These are phyloP conservation scores for Coracopsis vasa DNA, from an alignment of 2,113 vertebrate species.

Conservation along the genomic window DNA sequence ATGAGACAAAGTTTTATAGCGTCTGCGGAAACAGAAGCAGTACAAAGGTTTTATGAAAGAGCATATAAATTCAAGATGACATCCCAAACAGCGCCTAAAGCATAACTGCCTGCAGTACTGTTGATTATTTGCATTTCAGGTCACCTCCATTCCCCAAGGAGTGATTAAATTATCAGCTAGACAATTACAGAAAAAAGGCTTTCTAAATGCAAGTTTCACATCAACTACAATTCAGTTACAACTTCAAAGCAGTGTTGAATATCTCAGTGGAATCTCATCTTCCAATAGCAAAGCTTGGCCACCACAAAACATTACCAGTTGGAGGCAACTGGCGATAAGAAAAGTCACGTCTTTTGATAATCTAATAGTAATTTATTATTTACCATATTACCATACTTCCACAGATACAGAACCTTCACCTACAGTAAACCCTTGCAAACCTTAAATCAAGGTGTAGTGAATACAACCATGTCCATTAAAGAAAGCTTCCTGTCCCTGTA, in stretches of 20 bases:
- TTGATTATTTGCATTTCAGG: neutral
- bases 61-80: neutral
- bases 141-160: neutral
- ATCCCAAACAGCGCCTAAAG: neutral
- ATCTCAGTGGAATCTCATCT: neutral
- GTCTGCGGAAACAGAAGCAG: neutral
- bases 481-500: neutral
- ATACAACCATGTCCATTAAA: neutral
- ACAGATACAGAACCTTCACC: neutral
- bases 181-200: neutral
- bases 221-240: neutral
- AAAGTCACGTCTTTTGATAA: neutral
- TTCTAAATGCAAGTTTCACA: neutral
- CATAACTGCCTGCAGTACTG: neutral
- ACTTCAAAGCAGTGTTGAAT: neutral
- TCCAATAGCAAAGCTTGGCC: neutral
- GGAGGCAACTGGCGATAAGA: neutral
- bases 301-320: neutral
- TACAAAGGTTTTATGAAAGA: neutral
- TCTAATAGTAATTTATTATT: neutral
- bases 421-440: neutral
- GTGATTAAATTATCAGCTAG: neutral
- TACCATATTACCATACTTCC: neutral
- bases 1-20: neutral
- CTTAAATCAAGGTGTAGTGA: neutral